phyloP scores from a whole-genome alignment of 2,113 vertebrate species.

The Erythrocercus mccallii region DNA sequence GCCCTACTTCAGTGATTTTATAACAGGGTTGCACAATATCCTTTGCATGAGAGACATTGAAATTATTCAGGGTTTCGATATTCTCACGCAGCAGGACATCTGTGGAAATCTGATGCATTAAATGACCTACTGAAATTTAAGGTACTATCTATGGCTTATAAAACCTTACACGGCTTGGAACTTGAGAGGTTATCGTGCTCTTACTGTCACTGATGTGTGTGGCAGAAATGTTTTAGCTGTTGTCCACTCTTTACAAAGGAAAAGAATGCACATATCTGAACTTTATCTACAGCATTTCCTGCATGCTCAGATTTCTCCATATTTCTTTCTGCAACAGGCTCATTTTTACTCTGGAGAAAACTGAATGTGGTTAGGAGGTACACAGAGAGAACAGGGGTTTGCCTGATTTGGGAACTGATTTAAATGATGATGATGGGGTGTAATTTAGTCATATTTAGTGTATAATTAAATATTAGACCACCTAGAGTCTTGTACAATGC shows the following conservation, averaged over 20 bases:
- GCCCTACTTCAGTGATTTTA: neutral
- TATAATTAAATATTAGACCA: neutral
- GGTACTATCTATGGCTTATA: neutral
- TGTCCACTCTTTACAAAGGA: neutral
- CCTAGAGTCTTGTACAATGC: neutral
- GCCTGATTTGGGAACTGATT: neutral
- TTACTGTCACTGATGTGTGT: accelerated
- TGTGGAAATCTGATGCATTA: neutral
- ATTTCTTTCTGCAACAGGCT: neutral
- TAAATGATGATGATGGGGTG: neutral
- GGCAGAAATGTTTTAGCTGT: neutral
- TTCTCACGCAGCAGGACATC: neutral
- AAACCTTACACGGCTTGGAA: neutral
- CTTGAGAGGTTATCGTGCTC: accelerated
- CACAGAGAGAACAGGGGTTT: neutral
- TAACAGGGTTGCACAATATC: neutral
- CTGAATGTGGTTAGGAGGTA: neutral
- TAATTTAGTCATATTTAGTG: neutral
- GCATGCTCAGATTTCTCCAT: neutral
- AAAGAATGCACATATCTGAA: neutral
- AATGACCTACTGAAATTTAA: neutral
- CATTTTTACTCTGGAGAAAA: neutral
- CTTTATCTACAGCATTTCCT: neutral
- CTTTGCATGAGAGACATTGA: neutral
- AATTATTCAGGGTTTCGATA: neutral